phyloP scores from a whole-genome alignment of 2,797 vertebrate species.

The Hydrocynus forskahlii region DNA sequence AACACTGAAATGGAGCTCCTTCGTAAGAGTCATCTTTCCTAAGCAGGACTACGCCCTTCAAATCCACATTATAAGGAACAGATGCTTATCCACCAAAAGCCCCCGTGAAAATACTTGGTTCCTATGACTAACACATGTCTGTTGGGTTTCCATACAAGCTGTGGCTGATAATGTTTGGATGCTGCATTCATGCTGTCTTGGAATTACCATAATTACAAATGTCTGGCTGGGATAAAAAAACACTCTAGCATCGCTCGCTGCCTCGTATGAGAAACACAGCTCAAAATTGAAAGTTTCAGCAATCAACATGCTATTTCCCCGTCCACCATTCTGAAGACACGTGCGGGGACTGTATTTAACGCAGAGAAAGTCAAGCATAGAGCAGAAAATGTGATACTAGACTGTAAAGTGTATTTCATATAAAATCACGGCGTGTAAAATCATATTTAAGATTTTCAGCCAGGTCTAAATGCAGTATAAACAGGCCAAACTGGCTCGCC shows the following conservation, averaged over 20 bases:
- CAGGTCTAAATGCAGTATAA: conserved; percentile 3
- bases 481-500: not conserved
- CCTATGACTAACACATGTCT: not conserved
- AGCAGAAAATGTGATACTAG: not conserved
- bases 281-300: not conserved
- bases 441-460: not conserved
- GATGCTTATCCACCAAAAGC: not conserved
- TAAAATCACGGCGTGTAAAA: not conserved
- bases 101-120: not conserved
- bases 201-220: conserved; percentile 15
- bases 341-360: not conserved
- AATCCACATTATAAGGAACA: not conserved
- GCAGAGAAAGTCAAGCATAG: not conserved
- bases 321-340: not conserved
- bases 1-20: not conserved
- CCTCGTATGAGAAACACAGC: not conserved
- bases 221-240: conserved; percentile 6
- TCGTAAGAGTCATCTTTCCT: not conserved
- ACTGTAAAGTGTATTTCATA: too few relatives aligned
- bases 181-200: not conserved
- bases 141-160: not conserved
- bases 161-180: not conserved
- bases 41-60: not conserved
- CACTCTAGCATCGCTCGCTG: not conserved
- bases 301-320: not conserved